Evolutionary conservation across 2,797 vertebrate species (phyloP), one percentile per base, ranked within the genome.

Genomic region (Chelon labrosus): DNA sequence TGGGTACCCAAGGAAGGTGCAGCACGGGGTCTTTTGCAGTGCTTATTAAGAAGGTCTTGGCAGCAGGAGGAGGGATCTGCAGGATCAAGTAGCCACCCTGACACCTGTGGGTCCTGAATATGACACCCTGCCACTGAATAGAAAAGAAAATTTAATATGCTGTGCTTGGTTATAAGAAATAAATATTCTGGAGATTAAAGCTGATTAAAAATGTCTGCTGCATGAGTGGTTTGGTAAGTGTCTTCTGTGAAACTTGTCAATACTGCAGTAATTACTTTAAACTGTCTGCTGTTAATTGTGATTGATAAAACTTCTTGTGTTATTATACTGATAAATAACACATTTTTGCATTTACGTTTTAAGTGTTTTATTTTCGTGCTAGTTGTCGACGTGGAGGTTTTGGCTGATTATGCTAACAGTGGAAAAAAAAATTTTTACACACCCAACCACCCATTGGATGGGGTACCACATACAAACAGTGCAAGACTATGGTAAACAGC

Each of bases 41-140:
- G 91, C 87, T 96, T 96, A 59, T 72, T 79, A 46, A 96, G 89
- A 70, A 99, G 94, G 38, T 94, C 87, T 65, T 93, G 91, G 91
- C 95, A 98, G 58, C 94, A 94, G 52, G 94, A 91, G 37, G 93
- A 89, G 0, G 94, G 92, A 70, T 97, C 95, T 0, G 91, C 85
- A 17, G 97, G 96, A 77, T 98, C 96, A 83, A 98, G 89, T 8
- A 99, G 94, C 97, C 97, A 98, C 0, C 94, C 96, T 17, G 96
- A 96, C 73, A 98, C 95, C 88, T 96, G 95, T 37, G 97, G 97
- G 84, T 98, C 97, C 35, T 97, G 90, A 46, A 97, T 83, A 0
- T 88, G 82, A 84, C 92, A 95, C 47, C 79, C 84, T 12, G 93
- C 91, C 87, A 95, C 97, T 99, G 68, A 3, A 73, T 22, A 76